A percentile compares a stretch with the other conserved stretches of the same genome.
Evolutionary conservation across 2,797 vertebrate genomes (phyloP).

Genomic region (Microctenopoma steveboyesi): DNA sequence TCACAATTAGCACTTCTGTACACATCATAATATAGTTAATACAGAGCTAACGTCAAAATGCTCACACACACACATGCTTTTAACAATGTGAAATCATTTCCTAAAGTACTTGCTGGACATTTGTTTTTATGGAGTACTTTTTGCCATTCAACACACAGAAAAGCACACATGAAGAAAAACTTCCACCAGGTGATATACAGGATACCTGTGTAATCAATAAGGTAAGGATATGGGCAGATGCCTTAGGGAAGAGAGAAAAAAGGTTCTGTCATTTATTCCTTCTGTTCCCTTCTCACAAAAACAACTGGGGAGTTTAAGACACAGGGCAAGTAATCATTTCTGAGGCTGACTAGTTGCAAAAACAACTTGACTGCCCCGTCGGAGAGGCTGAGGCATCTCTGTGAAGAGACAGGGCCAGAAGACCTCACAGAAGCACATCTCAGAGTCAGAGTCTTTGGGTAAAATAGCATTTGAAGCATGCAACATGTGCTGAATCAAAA

Average conservation of each 20-base stretch:
- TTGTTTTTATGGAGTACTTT: conserved; percentile 7
- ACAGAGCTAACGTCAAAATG: conserved; percentile 33
- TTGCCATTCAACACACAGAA: conserved; percentile 42
- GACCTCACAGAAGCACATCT: conserved; percentile 8
- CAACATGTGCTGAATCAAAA: conserved; percentile 1
- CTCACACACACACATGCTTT: conserved; percentile 58
- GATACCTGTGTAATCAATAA: conserved; percentile 86
- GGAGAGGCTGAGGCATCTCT: conserved; percentile 36
- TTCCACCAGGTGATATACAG: conserved; percentile 25
- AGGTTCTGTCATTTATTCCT: conserved; percentile 44
- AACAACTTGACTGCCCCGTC: conserved; percentile 39
- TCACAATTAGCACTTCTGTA: background rate
- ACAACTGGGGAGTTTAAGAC: conserved; percentile 53
- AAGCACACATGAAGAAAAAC: background rate
- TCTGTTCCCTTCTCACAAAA: conserved; percentile 32
- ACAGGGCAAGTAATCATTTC: conserved; percentile 59
- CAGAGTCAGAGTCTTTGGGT: background rate
- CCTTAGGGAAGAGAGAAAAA: conserved; percentile 72
- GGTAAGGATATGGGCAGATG: conserved; percentile 86
- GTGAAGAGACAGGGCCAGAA: background rate
- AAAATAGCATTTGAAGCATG: background rate
- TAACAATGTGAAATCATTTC: conserved; percentile 23
- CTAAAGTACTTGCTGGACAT: conserved; percentile 21
- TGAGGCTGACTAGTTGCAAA: conserved; percentile 53
- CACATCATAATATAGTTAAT: conserved; percentile 16